Conservation (phyloP, 2,888 invertebrate species). For the Ectobius pallidus region DNA sequence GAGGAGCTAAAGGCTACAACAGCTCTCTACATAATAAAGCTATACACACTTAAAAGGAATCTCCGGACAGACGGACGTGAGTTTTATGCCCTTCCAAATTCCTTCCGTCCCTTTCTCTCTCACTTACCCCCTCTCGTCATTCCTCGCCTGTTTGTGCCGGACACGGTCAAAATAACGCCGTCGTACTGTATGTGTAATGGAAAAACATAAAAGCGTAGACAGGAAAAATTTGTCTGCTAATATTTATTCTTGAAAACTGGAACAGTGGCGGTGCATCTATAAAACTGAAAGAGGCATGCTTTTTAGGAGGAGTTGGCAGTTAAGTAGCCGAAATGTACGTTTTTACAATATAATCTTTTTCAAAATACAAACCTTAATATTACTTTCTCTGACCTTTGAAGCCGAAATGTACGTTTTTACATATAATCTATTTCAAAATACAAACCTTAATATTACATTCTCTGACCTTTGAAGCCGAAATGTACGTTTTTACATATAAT, state of each 20-base stretch:
- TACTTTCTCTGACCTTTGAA: too few species aligned
- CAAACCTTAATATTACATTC: too few species aligned
- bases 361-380: too few species aligned
- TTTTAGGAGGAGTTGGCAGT: not conserved
- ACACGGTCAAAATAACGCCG: conserved; percentile 19
- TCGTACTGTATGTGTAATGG: not conserved
- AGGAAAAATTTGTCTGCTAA: not conserved
- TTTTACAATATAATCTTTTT: too few species aligned
- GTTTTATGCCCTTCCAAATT: not conserved
- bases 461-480: too few species aligned
- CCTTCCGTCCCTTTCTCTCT: not conserved
- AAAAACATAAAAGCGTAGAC: not conserved
- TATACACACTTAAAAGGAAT: conserved; percentile 17
- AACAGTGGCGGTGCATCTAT: too few species aligned
- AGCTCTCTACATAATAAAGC: conserved; percentile 30
- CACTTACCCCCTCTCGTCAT: not conserved
- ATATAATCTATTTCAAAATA: too few species aligned
- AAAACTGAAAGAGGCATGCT: not conserved
- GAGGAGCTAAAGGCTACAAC: conserved; percentile 28
- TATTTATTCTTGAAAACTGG: conserved; percentile 8
- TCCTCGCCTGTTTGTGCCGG: not conserved
- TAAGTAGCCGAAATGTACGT: too few species aligned
- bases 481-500: too few species aligned
- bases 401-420: too few species aligned
- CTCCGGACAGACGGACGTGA: not conserved